Percentiles rank a stretch among this genome's conserved stretches.
Evolutionary conservation across 2,797 vertebrate genomes (phyloP).

Genomic region (Triplophysa bombifrons): DNA sequence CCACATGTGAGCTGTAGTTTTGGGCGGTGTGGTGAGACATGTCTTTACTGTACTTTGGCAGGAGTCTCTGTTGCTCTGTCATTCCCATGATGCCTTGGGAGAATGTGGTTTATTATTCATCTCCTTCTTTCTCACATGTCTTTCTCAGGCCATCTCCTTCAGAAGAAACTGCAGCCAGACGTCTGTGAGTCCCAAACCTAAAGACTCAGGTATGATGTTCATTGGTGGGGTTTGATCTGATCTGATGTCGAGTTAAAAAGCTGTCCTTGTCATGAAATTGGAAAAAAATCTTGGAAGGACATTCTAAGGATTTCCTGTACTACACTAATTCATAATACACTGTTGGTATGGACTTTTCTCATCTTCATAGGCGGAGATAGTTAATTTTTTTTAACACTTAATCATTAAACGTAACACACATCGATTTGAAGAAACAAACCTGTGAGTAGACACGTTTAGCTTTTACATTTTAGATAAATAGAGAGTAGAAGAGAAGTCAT

Average conservation of each 20-base stretch:
- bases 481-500: not conserved
- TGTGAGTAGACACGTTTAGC: no score
- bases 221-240: not conserved
- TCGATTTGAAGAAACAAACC: not conserved
- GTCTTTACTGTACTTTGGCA: not conserved
- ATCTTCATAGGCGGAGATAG: no score
- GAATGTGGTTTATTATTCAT: not conserved
- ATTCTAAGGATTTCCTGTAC: not conserved
- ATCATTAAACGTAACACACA: no score
- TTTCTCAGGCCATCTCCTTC: slow-evolving; percentile 82
- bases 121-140: slow-evolving; percentile 36
- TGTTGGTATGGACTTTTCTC: not conserved
- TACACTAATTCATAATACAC: no score
- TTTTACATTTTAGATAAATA: not conserved
- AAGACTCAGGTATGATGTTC: slow-evolving; percentile 82
- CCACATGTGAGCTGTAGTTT: not conserved
- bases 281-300: not conserved
- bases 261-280: not conserved
- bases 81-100: slow-evolving; percentile 23
- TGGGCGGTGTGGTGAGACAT: not conserved
- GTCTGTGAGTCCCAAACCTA: slow-evolving; percentile 80
- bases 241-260: not conserved
- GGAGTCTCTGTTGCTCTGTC: not conserved
- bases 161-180: slow-evolving; percentile 83
- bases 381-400: no score